Base-by-base conservation (phyloP, 35 echinoderm and acorn worm genomes). In the Holothuria glaberrima region DNA sequence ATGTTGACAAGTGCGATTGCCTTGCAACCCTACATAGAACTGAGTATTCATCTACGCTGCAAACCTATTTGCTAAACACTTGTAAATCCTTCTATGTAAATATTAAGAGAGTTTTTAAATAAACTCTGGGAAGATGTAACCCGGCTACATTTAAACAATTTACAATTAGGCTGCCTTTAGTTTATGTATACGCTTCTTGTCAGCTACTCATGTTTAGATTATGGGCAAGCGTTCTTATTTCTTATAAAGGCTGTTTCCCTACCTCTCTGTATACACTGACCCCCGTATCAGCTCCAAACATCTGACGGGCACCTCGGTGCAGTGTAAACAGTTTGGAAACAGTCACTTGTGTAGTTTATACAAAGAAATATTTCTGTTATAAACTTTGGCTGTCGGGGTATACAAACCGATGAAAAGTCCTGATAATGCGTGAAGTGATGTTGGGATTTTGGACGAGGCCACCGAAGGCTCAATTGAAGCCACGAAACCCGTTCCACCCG, bases 281-380 rank as follows among this genome's bases (percentile, higher is more conserved):
- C 80, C 76, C 32, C 80, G 59, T 84, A 84, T 84, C 80, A 61
- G 80, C 80, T 61, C 56, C 27, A 84, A 84, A 84, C 80, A 84
- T 84, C 80, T 82, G 34, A 59, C 54, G 24, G 59, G 80, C 80
- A 58, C 80, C 80, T 57, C 80, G 80, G 80, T 30, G 17, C 54
- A 84, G 80, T 84, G 59, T 84, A 84, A 84, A 84, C 80, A 84
- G 80, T 61, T 84, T 84, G 52, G 80, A 84, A 84, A 84, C 80
- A 84, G 80, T 84, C 80, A 61, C 80, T 84, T 84, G 80, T 84
- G 46, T 63, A 60, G 80, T 84, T 84, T 84, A 84, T 63, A 84
- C 80, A 61, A 63, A 63, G 80, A 84, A 84, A 84, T 84, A 84
- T 84, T 84, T 84, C 80, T 63, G 80, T 84, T 84, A 84, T 84